Base-by-base conservation (phyloP, 1,140 invertebrate species). In the Sitobion miscanthi region DNA sequence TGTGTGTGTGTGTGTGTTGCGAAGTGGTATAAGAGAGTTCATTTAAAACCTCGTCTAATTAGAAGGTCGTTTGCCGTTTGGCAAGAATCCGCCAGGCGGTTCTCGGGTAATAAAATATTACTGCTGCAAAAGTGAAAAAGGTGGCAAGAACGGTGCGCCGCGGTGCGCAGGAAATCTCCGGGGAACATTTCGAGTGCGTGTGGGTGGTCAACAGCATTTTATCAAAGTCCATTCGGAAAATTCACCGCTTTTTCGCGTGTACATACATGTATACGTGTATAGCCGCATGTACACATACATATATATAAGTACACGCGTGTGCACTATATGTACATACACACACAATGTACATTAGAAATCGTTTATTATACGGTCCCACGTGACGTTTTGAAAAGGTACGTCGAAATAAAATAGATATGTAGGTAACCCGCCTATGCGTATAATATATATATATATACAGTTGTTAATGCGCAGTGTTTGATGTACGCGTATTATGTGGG, bases 1-100 rank as follows among this genome's bases (percentile, higher is more conserved):
- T 57, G 8, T 57, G 8, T 82, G 5, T 20, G 17, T 35, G n/a
- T 20, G 69, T 35, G 77, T 83, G 82, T 85, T 85, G 23, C 21
- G 17, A 85, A 42, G 83, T 42, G 83, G 83, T 83, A 54, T 30
- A 49, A 30, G 87, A 52, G n/a, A 89, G 87, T 89, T 89, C n/a
- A 89, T 89, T 89, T 89, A 89, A 89, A 89, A 54, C 35, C n/a
- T 52, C 47, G 87, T 89, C 87, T 89, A 89, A 89, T 89, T 89
- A 89, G 88, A 38, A 54, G 52, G 88, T 57, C 52, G 21, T 57
- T 89, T 54, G 88, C 38, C 35, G 21, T 57, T 89, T 54, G 88
- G 49, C 86, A 87, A 87, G 86, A 49, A 89, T 89, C 88, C 38
- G 88, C 35, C 21, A 35, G 87, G 87, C 49, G 87, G 87, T 89